These are phyloP conservation scores for Narcine bancroftii DNA, from an alignment of 2,113 vertebrate species.

Conservation along the genomic window DNA sequence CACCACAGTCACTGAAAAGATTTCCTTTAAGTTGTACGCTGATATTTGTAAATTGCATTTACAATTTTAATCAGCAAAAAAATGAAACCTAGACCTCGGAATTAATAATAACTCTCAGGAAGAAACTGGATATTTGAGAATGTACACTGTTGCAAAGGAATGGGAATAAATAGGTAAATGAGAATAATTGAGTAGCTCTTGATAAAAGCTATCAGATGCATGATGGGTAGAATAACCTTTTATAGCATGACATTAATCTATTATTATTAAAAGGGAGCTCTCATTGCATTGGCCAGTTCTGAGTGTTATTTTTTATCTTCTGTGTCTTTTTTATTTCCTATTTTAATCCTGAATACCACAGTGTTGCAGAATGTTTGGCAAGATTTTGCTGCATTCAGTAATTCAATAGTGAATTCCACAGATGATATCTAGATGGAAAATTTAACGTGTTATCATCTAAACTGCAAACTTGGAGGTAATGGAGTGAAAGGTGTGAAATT, in stretches of 20 bases:
- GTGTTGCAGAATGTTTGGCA: not conserved
- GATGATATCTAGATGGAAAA: not conserved
- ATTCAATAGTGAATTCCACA: not conserved
- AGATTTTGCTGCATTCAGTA: not conserved
- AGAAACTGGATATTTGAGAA: not conserved
- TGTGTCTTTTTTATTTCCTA: not conserved
- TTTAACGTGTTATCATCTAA: not conserved
- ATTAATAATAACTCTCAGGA: not conserved
- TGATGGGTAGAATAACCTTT: not conserved
- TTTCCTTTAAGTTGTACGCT: not conserved
- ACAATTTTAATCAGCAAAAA: not conserved
- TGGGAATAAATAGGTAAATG: no score
- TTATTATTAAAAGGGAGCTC: not conserved
- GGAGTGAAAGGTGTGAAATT: no score
- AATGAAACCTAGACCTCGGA: not conserved
- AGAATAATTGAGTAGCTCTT: not conserved
- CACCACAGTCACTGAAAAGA: not conserved
- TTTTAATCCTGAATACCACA: not conserved
- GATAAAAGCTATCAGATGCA: not conserved
- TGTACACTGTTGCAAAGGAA: not conserved
- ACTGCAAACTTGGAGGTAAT: not conserved
- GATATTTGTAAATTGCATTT: not conserved
- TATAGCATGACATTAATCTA: not conserved
- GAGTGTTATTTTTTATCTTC: not conserved
- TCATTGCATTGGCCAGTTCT: not conserved